Evolutionary conservation across 2,113 vertebrate genomes (phyloP), one percentile per base, ranked within the genome.

Genomic region (Channa argus): DNA sequence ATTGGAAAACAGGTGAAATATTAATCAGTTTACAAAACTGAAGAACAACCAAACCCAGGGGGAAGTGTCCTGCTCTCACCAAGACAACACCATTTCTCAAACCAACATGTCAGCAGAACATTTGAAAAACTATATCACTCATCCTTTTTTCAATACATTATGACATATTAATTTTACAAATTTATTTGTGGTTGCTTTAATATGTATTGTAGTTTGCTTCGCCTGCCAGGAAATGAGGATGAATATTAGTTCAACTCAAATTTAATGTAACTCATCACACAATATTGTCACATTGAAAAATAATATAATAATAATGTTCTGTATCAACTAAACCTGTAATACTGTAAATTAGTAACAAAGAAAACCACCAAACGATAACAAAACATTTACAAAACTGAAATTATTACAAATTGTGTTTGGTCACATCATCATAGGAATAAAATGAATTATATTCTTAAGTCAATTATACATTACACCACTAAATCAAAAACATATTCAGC

Each of bases 21-120:
- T 90, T 84, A 85, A 85, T 73, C 68, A 88, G 79, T 84, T 89
- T 80, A 77, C 68, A 79, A 86, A 85, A 82, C 36, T 83, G 83
- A 90, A 88, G 86, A 89, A 89, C 82, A 81, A 63, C 55, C 80
- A 78, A 73, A 72, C 71, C 39, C 67, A 60, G 52, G 63, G 44
- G 83, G 68, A 59, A 38, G 69, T 84, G 71, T 77, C 80, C 74
- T 69, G 65, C 63, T 79, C 68, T 77, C 44, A 24, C 52, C 54
- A 52, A 72, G 67, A 74, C 53, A 60, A 61, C 46, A 51, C 36
- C 41, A 63, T 87, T 82, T 80, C 78, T 91, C 81, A 89, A 74
- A 65, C 58, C 38, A 77, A 70, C 14, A 60, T 76, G 61, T 78
- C 76, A 82, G 67, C 74, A 44, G 50, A 79, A 70, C 59, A 64